Evolutionary conservation across 2,888 invertebrate genomes (phyloP), one percentile per base, ranked within the genome.

Genomic region (Clivina fossor): DNA sequence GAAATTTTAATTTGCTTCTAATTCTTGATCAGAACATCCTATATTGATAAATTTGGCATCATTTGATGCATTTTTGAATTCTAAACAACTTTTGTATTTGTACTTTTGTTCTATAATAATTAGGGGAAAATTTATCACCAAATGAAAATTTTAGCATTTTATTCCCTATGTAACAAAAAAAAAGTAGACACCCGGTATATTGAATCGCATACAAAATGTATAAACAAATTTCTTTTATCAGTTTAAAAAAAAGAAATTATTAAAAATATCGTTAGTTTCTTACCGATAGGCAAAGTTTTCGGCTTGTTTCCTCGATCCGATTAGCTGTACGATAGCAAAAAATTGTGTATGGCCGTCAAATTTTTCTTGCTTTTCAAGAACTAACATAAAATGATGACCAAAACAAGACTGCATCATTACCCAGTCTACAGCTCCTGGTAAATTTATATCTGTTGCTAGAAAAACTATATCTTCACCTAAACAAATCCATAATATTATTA

Each of bases 321-420:
- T 99, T 43, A 99, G 80, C 75, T 99, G 99, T 26, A 99, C 99
- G 68, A 99, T 97, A 16, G 99, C 99, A 78, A 93, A 94, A 74
- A 95, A 95, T 71, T 94, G 93, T 68, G 93, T 93, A 70, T 93
- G 92, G 1, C 93, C 96, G 77, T 98, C 96, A 73, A 88, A 93
- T 72, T 98, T 98, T 69, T 96, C 96, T 76, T 96, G 95, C 72
- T 98, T 98, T 73, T 99, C 99, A 46, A 99, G 81, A 26, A 99
- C 98, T 63, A 99, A 81, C 98, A 99, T 99, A 71, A 99, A 99
- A 75, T 98, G 94, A 71, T 96, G 96, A 54, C 94, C 95, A 74
- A 98, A 99, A 75, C 99, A 99, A 20, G 95, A 95, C 77, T 99
- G 99, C 98, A 99, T 99, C 99, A 99, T 99, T 2, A 94, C 94